Conservation (phyloP, 2,113 vertebrate species). For the Coregonus clupeaformis region DNA sequence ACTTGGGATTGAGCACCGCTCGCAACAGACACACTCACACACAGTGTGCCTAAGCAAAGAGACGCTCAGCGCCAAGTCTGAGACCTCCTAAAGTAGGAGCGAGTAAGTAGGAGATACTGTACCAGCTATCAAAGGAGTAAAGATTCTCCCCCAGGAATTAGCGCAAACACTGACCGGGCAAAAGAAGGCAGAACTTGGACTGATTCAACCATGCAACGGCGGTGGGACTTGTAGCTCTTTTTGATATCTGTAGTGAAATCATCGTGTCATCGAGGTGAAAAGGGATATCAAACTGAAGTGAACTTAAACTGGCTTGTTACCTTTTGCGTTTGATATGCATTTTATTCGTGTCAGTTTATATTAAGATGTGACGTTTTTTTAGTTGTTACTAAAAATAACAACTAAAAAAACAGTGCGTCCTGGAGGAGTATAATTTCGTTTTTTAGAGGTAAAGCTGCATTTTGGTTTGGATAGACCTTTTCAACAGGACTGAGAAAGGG, state of each 20-base stretch:
- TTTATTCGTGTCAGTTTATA: constrained; percentile 11
- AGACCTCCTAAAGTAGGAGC: constrained; percentile 66
- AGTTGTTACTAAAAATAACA: background rate
- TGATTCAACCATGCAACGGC: constrained; percentile 53
- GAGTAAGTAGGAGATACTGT: constrained; percentile 65
- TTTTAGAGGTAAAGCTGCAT: background rate
- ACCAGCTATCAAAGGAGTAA: constrained; percentile 51
- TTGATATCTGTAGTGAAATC: constrained; percentile 41
- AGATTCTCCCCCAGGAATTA: constrained; percentile 59
- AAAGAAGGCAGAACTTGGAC: constrained; percentile 53
- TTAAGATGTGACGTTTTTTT: background rate
- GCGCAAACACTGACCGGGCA: constrained; percentile 46
- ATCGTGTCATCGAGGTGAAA: constrained; percentile 39
- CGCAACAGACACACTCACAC: constrained; percentile 75
- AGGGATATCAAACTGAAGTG: constrained; percentile 1
- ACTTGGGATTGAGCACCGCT: constrained; percentile 78
- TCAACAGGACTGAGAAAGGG: constrained; percentile 5
- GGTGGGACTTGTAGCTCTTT: constrained; percentile 39
- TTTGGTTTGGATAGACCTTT: constrained; percentile 20
- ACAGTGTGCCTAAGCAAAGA: constrained; percentile 74
- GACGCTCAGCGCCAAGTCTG: constrained; percentile 62
- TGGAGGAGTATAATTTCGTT: background rate
- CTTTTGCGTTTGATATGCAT: constrained; percentile 45
- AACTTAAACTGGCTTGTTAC: constrained; percentile 31
- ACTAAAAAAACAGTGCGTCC: background rate